phyloP scores from a whole-genome alignment of 2,113 vertebrate species.

The Bagarius yarrelli region DNA sequence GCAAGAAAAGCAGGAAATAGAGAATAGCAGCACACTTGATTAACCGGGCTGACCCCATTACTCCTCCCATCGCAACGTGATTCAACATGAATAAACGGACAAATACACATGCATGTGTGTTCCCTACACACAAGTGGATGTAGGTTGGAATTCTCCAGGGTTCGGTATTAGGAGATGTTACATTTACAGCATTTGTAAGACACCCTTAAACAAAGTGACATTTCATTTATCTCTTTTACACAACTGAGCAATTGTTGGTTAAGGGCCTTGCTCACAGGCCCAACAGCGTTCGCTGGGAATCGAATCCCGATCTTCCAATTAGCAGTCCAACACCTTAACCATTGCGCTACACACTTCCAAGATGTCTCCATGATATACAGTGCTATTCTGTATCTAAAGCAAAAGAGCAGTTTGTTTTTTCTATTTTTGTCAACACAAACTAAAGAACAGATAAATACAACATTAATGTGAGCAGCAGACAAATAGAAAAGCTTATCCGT shows the following conservation, averaged over 20 bases:
- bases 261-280: too few species aligned
- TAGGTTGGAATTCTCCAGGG: neutral
- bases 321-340: too few species aligned
- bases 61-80: neutral
- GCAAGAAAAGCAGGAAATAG: neutral
- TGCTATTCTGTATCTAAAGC: neutral
- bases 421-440: neutral
- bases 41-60: slow-evolving; percentile 10
- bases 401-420: neutral
- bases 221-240: too few species aligned
- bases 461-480: neutral
- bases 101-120: neutral
- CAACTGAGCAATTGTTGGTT: too few species aligned
- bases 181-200: too few species aligned
- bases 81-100: neutral
- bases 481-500: neutral
- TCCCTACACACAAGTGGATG: neutral
- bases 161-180: neutral
- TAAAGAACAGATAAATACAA: too few species aligned
- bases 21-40: neutral
- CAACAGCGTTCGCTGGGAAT: too few species aligned
- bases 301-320: too few species aligned
- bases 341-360: too few species aligned
- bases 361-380: neutral
- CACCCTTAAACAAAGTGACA: too few species aligned